These are phyloP conservation scores for Oedothorax gibbosus DNA, from an alignment of 1,140 invertebrate genomes.

Conservation along the genomic window DNA sequence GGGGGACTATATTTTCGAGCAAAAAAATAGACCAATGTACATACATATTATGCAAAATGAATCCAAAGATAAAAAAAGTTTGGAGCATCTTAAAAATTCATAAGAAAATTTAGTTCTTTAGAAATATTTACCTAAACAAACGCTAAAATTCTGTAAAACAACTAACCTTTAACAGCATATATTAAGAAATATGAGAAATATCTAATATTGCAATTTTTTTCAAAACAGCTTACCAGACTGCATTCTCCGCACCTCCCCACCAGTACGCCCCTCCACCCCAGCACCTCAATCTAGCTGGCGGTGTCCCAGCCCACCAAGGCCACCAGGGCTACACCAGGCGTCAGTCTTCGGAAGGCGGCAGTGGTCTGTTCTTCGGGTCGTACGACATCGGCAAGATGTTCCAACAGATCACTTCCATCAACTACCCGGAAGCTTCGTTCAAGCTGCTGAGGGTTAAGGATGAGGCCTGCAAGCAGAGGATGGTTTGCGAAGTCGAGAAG, in stretches of 20 bases:
- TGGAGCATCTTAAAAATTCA: too few relatives aligned
- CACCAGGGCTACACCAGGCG: constrained; percentile 33
- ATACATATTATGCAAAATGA: too few relatives aligned
- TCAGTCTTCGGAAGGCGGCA: constrained; percentile 23
- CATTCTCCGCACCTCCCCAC: constrained; percentile 37
- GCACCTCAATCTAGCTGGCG: not conserved
- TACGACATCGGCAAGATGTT: constrained; percentile 49
- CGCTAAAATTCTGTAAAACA: too few relatives aligned
- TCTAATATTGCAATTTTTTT: too few relatives aligned
- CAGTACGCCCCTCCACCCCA: constrained; percentile 48
- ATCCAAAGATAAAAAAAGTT: too few relatives aligned
- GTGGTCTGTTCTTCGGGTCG: constrained; percentile 30
- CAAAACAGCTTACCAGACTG: constrained; percentile 43
- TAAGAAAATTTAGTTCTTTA: too few relatives aligned
- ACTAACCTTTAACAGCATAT: too few relatives aligned
- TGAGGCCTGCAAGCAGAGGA: constrained; percentile 51
- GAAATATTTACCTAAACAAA: too few relatives aligned
- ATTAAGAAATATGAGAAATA: too few relatives aligned
- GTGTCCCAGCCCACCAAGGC: not conserved
- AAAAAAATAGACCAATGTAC: too few relatives aligned
- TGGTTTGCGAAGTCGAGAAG: constrained; percentile 48
- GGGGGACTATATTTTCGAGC: too few relatives aligned
- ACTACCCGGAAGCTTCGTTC: constrained; percentile 50
- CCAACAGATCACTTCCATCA: constrained; percentile 10
- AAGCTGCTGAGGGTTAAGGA: constrained; percentile 51